Evolutionary conservation across 1,140 invertebrate genomes (phyloP), one percentile per base, ranked within the genome.

Genomic region (Schlechtendalia chinensis): DNA sequence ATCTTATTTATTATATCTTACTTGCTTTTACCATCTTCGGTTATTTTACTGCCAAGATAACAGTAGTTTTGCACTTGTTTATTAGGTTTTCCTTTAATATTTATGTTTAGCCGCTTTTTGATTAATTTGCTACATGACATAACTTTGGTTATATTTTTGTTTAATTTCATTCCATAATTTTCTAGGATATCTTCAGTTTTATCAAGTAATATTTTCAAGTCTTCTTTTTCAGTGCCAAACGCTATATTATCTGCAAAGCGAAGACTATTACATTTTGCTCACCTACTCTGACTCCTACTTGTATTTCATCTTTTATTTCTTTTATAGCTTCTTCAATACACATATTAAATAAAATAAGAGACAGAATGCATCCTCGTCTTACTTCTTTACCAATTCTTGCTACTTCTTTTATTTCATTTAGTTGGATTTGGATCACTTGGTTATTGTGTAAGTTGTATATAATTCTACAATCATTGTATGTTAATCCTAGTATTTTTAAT

Each of bases 21-120:
- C 19, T 22, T 61, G 24, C 14, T 75, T 45, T 59, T 75, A 75
- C 81, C 71, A 29, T 81, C 72, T 17, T 53, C 32, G 29, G 27
- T 75, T 75, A 81, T 81, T 81, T 75, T 63, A 45, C 81, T 65
- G 53, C 81, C 81, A 74, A 81, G 81, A 59, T 77, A 81, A 32
- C 69, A 75, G 39, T 75, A 81, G 56, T 27, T 59, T 61, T 81
- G 24, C 39, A 81, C 53, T 81, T 81, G 81, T 56, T 74, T 29
- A 58, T 74, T 69, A 53, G n/a, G 47, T 71, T 71, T 17, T 32
- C 69, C 69, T 74, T 61, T 67, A 54, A 81, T 69, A 29, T n/a
- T 72, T 81, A 81, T 63, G 65, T 81, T 65, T 29, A 81, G 45
- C 50, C 63, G 65, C 19, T 47, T 81, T 81, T 47, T 67, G 53